Conservation (phyloP, 2,113 vertebrate genomes). For the Neodontobutis hainanensis region DNA sequence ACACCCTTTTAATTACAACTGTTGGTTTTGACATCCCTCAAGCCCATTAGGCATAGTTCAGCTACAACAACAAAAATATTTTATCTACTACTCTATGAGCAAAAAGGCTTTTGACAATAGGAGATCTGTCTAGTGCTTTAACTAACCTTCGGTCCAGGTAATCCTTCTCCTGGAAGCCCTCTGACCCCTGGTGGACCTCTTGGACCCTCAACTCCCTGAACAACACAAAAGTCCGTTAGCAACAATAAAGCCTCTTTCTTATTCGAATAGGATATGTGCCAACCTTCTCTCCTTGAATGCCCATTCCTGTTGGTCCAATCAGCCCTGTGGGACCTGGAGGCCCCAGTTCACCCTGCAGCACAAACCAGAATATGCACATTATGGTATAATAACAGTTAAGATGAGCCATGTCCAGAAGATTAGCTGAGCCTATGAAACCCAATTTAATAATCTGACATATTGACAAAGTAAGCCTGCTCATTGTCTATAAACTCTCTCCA, state of each 20-base stretch:
- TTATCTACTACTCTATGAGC: neutral
- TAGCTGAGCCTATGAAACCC: no score
- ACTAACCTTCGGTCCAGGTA: conserved; percentile 87
- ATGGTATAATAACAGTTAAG: no score
- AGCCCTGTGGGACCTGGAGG: conserved; percentile 81
- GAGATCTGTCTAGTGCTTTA: neutral
- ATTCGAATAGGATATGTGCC: neutral
- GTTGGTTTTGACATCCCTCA: no score
- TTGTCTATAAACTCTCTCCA: conserved; percentile 21
- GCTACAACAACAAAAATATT: no score
- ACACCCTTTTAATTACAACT: no score
- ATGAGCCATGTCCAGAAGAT: no score
- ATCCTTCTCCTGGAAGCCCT: conserved; percentile 83
- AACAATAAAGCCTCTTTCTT: neutral
- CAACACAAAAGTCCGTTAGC: neutral
- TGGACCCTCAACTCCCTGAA: conserved; percentile 85
- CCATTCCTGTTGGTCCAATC: conserved; percentile 79
- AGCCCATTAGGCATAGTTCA: no score
- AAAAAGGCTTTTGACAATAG: neutral
- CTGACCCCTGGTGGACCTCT: conserved; percentile 81
- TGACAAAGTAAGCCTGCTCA: no score
- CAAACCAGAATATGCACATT: neutral
- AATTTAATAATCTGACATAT: no score
- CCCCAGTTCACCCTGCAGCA: conserved; percentile 81
- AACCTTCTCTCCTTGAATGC: conserved; percentile 89